Evolutionary conservation across 2,888 invertebrate genomes (phyloP), one percentile per base, ranked within the genome.

Genomic region (Agonopterix alstromeriana): DNA sequence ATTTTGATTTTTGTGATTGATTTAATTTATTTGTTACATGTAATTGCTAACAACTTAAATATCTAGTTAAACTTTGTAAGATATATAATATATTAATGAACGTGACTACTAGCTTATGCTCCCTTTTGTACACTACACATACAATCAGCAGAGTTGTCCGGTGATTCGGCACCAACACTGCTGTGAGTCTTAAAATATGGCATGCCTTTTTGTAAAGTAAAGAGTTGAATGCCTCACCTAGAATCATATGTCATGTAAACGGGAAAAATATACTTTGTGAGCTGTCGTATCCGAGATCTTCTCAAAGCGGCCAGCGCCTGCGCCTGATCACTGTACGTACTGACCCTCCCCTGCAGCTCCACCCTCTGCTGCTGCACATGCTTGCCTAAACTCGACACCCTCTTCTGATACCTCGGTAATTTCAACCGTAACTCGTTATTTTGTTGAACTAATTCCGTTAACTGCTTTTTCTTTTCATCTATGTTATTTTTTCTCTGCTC

Each of bases 241-340:
- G 76, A 73, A 55, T 88, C 86, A 68, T 83, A 82, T 40, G 74
- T 86, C 60, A 87, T 76, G 55, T 84, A 84, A 45, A 91, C 82
- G 4, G 91, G 88, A 57, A 88, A 88, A 40, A 88, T 87, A 57
- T 86, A 86, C 55, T 82, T 80, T 0, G 73, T 78, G 5, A 88
- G 76, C 61, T 88, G 88, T 42, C 87, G 60, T 71, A 87, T 84
- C 45, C 86, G 56, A 1, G 83, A 79, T 38, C 88, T 61, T 0
- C 88, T 62, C 44, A 88, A 53, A 0, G 83, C 81, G 38, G 84
- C 85, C 43, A 77, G 56, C 0, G 63, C 54, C 36, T 80, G 74
- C 0, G 74, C 73, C 48, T 77, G 74, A 10, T 85, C 82, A 40
- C 67, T 73, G 53, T 78, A 84, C 0, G 53, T 53, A 47, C 65